Evolutionary conservation across 1,140 invertebrate genomes (phyloP).

Genomic region (Wasmannia auropunctata): DNA sequence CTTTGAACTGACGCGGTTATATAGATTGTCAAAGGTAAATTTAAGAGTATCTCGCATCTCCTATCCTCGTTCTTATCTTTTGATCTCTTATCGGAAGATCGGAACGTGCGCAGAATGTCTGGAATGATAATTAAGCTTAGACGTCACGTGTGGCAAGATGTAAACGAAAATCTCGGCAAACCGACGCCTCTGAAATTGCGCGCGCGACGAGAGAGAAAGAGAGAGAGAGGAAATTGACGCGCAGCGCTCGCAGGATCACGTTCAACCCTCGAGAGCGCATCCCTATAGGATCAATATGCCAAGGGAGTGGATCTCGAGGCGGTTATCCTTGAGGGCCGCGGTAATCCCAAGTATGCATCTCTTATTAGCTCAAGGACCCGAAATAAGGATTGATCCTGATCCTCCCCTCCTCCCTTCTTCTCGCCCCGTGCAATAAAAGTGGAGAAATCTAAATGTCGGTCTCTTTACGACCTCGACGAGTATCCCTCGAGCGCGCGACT

Average conservation of each 20-base stretch:
- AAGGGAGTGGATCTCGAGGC: slow-evolving; percentile 1
- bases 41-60: not conserved
- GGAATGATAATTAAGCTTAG: not conserved
- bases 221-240: not conserved
- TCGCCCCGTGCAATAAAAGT: slow-evolving; percentile 18
- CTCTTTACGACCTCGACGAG: slow-evolving; percentile 40
- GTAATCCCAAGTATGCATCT: slow-evolving; percentile 9
- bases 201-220: not conserved
- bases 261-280: slow-evolving; percentile 1
- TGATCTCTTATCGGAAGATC: not conserved
- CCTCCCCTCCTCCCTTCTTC: not conserved
- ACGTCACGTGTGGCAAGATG: not conserved
- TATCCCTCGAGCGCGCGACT: slow-evolving; percentile 38
- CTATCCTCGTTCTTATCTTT: not conserved
- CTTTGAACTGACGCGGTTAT: not conserved
- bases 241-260: not conserved
- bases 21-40: not conserved
- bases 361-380: slow-evolving; percentile 17
- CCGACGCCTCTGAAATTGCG: not conserved
- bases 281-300: slow-evolving; percentile 11
- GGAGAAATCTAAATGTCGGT: slow-evolving; percentile 38
- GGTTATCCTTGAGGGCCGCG: not conserved
- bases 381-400: slow-evolving; percentile 19
- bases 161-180: slow-evolving; percentile 10
- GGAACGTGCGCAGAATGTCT: not conserved